These are phyloP conservation scores for Drosophila nikananu DNA, from an alignment of 1,140 invertebrate genomes.

Conservation along the genomic window DNA sequence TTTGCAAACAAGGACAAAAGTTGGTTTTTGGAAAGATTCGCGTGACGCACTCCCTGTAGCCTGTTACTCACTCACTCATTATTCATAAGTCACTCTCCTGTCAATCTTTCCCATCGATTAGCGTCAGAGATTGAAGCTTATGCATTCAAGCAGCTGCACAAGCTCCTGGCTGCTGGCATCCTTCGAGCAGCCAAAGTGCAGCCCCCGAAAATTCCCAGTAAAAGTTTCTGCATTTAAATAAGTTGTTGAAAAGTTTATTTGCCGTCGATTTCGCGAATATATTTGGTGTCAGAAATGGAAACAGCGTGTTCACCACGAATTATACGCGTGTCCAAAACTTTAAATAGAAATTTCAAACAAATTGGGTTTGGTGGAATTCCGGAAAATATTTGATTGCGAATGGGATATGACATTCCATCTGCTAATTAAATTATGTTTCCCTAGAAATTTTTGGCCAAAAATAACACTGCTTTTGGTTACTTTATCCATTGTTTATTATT, in stretches of 20 bases:
- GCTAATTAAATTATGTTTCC: conserved; percentile 14
- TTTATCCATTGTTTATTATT: conserved; percentile 27
- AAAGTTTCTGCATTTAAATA: conserved; percentile 74
- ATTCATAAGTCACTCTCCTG: conserved; percentile 30
- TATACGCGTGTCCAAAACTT: conserved; percentile 19
- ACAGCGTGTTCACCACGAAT: conserved; percentile 24
- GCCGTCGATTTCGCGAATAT: conserved; percentile 55
- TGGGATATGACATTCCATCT: conserved; percentile 1
- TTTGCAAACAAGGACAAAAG: not conserved
- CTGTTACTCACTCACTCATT: conserved; percentile 12
- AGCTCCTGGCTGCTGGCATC: conserved; percentile 4
- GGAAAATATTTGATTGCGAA: conserved; percentile 4
- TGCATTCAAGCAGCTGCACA: conserved; percentile 35
- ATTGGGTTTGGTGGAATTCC: conserved; percentile 1
- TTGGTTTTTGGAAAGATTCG: conserved; percentile 13
- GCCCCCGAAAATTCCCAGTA: not conserved
- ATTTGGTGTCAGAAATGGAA: conserved; percentile 17
- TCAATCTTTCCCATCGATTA: conserved; percentile 45
- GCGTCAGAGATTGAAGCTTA: conserved; percentile 9
- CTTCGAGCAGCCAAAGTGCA: conserved; percentile 20
- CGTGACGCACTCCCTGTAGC: conserved; percentile 1
- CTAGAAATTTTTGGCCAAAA: conserved; percentile 3
- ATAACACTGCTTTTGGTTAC: not conserved
- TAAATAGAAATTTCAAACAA: conserved; percentile 12
- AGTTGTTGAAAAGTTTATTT: conserved; percentile 67